Percentiles rank a stretch among this genome's conserved stretches.
Conservation (phyloP, 2,113 vertebrate species). For the Neopipo cinnamomea region DNA sequence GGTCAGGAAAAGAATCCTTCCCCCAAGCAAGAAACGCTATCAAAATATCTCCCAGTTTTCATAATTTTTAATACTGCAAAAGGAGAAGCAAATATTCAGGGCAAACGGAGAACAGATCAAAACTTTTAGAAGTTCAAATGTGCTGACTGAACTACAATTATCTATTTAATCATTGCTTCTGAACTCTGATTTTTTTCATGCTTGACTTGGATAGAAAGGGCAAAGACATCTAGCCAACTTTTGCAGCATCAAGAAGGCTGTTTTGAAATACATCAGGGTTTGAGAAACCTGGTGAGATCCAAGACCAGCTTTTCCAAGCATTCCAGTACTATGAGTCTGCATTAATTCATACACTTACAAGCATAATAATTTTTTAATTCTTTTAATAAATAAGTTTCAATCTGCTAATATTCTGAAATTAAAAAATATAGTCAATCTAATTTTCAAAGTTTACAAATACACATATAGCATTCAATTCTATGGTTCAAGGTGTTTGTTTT, state of each 20-base stretch:
- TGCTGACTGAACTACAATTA: neutral
- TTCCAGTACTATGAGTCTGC: neutral
- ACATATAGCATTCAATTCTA: neutral
- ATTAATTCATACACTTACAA: neutral
- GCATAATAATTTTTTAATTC: rapidly evolving
- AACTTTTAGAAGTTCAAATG: neutral
- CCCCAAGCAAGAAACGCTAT: neutral
- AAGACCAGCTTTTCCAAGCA: neutral
- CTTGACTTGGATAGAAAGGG: neutral
- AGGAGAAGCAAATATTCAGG: neutral
- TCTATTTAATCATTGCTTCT: neutral
- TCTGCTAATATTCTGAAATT: neutral
- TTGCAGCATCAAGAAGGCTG: neutral
- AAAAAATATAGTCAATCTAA: neutral
- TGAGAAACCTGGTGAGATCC: neutral
- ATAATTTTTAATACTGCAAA: neutral
- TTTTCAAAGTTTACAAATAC: neutral
- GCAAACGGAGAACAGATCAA: neutral
- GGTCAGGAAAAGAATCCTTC: neutral
- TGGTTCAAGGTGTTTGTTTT: neutral
- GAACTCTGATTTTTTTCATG: neutral
- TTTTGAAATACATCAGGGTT: neutral
- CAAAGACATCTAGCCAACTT: neutral
- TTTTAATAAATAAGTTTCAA: neutral
- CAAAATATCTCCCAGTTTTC: neutral